Evolutionary conservation across 2,888 invertebrate genomes (phyloP), one percentile per base, ranked within the genome.

Genomic region (Spialia ferax): DNA sequence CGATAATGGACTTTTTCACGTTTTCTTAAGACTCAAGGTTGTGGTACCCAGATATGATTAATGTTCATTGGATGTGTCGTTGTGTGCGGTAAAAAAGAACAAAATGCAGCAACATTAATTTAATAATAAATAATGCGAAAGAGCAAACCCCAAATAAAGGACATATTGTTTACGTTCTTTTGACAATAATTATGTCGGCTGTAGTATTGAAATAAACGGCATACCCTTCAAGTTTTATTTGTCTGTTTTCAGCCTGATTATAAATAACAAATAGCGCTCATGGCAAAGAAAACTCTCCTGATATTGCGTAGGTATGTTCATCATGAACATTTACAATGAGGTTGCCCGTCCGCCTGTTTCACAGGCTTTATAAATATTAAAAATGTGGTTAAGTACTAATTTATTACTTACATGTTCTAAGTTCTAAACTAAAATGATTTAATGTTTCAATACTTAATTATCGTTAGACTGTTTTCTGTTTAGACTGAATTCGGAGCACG

Each of bases 91-190:
- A 13, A 52, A 52, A 52, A 55, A 61, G 11, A 22, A 66, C 45
- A 67, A 66, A 32, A 42, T 22, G 23, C 10, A 42, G 20, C n/a
- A 22, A 66, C 66, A 60, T 60, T 66, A 54, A 66, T 66, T 54
- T 63, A 32, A 52, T 60, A 29, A 66, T 60, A 60, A 60, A 60
- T 54, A 66, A 66, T 13, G 52, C 54, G 54, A 60, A 60, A 54
- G 60, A 52, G 29, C 59, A 65, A 65, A 42, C 38, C 42, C 29
- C 38, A 59, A 59, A 66, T 62, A 66, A 59, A 60, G 20, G 42
- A 59, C 35, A 18, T n/a, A 59, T 65, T 59, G 29, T 66, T 66
- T 60, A 66, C 62, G 23, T 52, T 22, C 15, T 10, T 50, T 4
- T 35, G 10, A 48, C 10, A 50, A 20, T 22, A 22, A 50, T 13